A percentile compares a stretch with the other conserved stretches of the same genome.
Evolutionary conservation across 2,888 invertebrate species (phyloP).

Genomic region (Allygus modestus): DNA sequence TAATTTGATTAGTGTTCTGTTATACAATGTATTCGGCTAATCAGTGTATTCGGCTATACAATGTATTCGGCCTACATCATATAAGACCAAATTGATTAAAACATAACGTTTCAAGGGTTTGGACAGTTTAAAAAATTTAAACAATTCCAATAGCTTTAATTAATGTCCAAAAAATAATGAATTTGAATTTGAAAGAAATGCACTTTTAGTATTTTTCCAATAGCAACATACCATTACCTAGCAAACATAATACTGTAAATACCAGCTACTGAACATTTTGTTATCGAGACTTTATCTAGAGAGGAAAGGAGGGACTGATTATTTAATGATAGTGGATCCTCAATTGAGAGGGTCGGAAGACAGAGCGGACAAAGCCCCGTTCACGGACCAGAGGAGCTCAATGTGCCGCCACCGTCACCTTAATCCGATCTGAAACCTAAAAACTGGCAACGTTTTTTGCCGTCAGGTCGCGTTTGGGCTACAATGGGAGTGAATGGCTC

Average conservation of each 20-base stretch:
- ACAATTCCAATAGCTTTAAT: too few relatives aligned
- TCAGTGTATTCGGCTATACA: too few relatives aligned
- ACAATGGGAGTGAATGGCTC: slow-evolving; percentile 28
- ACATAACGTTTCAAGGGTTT: too few relatives aligned
- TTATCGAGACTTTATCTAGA: background rate
- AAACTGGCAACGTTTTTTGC: slow-evolving; percentile 55
- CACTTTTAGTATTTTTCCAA: too few relatives aligned
- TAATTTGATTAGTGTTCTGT: too few relatives aligned
- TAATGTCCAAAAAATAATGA: too few relatives aligned
- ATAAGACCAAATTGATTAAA: too few relatives aligned
- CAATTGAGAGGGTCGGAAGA: slow-evolving; percentile 5
- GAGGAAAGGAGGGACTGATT: slow-evolving; percentile 5
- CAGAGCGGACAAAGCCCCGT: slow-evolving; percentile 18
- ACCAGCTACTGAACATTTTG: background rate
- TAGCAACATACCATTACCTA: background rate
- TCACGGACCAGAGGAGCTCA: slow-evolving; percentile 22
- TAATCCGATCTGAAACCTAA: slow-evolving; percentile 52
- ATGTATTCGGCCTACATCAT: too few relatives aligned
- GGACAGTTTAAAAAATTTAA: too few relatives aligned
- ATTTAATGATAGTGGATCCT: background rate
- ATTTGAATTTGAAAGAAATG: too few relatives aligned
- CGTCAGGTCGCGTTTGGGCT: slow-evolving; percentile 48
- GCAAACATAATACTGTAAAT: background rate
- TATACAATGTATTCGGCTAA: too few relatives aligned
- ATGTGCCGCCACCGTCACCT: slow-evolving; percentile 40